Percentiles rank a stretch among this genome's conserved stretches.
phyloP scores from a whole-genome alignment of 1,140 invertebrate species.

The Drosophila ercepeae region DNA sequence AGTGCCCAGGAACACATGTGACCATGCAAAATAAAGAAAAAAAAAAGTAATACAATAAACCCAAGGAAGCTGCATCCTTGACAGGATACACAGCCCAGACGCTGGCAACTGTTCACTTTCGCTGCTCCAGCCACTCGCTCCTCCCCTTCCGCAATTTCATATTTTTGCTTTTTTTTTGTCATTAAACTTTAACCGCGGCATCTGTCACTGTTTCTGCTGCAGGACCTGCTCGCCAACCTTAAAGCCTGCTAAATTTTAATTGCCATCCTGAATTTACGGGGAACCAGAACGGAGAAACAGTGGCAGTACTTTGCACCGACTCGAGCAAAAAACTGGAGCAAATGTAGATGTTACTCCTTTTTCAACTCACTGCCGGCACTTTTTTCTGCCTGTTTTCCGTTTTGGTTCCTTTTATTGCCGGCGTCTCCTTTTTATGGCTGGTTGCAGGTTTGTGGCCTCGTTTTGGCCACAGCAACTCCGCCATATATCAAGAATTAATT shows the following conservation, averaged over 20 bases:
- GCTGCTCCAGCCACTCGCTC: slow-evolving; percentile 30
- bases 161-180: slow-evolving; percentile 54
- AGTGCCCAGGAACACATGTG: slow-evolving; percentile 16
- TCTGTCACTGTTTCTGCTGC: slow-evolving; percentile 55
- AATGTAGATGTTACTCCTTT: slow-evolving; percentile 47
- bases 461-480: slow-evolving; percentile 65
- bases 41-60: slow-evolving; percentile 23
- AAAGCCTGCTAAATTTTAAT: slow-evolving; percentile 80
- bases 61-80: slow-evolving; percentile 60
- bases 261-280: slow-evolving; percentile 60
- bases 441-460: slow-evolving; percentile 54
- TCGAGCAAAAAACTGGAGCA: slow-evolving; percentile 47
- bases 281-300: slow-evolving; percentile 11
- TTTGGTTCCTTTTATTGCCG: slow-evolving; percentile 32
- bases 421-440: slow-evolving; percentile 56
- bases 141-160: slow-evolving; percentile 14
- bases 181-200: slow-evolving; percentile 78
- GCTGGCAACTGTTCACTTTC: slow-evolving; percentile 76
- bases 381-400: slow-evolving; percentile 7
- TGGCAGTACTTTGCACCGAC: slow-evolving; percentile 27
- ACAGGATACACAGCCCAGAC: slow-evolving; percentile 51
- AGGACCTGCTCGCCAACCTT: slow-evolving; percentile 36
- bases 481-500: slow-evolving; percentile 82
- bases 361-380: slow-evolving; percentile 2
- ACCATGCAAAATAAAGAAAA: slow-evolving; percentile 24